Evolutionary conservation across 1,140 invertebrate species (phyloP).

Genomic region (silkworm (Bombyx mori)): DNA sequence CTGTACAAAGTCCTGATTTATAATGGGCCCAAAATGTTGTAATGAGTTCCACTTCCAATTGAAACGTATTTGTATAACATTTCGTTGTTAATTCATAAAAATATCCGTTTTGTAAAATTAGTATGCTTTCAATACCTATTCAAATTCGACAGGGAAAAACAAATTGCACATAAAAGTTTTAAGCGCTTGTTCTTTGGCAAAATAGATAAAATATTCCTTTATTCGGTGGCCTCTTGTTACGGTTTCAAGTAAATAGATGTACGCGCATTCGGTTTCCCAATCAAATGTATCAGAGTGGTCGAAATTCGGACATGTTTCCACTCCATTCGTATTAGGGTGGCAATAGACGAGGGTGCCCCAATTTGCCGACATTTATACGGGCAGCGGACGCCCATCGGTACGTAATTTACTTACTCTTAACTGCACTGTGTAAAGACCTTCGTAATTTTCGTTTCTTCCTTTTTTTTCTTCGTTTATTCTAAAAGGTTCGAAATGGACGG

Average conservation of each 20-base stretch:
- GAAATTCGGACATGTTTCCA: conserved; percentile 26
- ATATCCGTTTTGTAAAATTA: too few relatives aligned
- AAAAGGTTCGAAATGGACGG: not conserved
- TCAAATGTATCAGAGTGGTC: conserved; percentile 23
- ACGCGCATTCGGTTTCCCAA: conserved; percentile 14
- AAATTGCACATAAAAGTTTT: too few relatives aligned
- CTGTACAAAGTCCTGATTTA: too few relatives aligned
- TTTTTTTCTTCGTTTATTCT: conserved; percentile 5
- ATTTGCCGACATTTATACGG: conserved; percentile 39
- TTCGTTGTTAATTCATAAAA: too few relatives aligned
- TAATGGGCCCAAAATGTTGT: too few relatives aligned
- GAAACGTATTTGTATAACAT: too few relatives aligned
- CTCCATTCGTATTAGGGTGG: conserved; percentile 26
- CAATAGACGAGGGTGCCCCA: conserved; percentile 30
- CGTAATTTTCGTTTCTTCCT: conserved; percentile 13
- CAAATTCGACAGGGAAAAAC: too few relatives aligned
- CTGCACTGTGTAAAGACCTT: conserved; percentile 16
- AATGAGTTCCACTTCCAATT: too few relatives aligned
- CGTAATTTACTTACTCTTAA: conserved; percentile 38
- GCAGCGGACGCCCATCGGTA: conserved; percentile 22
- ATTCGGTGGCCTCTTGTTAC: not conserved
- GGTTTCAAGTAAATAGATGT: conserved; percentile 3
- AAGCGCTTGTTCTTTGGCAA: too few relatives aligned
- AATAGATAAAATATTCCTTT: conserved; percentile 1
- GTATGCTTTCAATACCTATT: too few relatives aligned